Percentiles rank a stretch among this genome's conserved stretches.
phyloP scores from a whole-genome alignment of 1,140 invertebrate species.

The Dreissena polymorpha region DNA sequence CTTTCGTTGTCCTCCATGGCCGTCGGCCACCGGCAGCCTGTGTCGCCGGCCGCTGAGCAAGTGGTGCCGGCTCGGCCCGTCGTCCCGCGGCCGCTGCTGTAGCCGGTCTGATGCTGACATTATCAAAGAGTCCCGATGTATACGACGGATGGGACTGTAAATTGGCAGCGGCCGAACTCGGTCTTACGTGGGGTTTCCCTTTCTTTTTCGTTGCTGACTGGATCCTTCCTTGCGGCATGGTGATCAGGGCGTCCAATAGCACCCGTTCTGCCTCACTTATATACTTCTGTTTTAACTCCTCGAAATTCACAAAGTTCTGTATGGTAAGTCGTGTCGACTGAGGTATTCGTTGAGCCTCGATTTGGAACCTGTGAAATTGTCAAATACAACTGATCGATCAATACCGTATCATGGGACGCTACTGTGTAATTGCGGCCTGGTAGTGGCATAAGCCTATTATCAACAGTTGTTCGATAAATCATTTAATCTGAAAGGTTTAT shows the following conservation, averaged over 20 bases:
- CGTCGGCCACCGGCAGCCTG: conserved; percentile 61
- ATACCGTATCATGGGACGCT: too few relatives aligned
- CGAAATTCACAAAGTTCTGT: conserved; percentile 9
- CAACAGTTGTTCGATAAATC: too few relatives aligned
- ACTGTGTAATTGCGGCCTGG: too few relatives aligned
- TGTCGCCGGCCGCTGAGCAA: conserved; percentile 63
- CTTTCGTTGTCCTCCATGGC: conserved; percentile 51
- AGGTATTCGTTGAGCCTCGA: conserved; percentile 35
- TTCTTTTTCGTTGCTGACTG: conserved; percentile 45
- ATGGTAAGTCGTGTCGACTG: conserved; percentile 15
- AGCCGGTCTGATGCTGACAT: conserved; percentile 65
- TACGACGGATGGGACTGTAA: conserved; percentile 73
- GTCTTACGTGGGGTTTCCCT: conserved; percentile 62
- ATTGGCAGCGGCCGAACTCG: conserved; percentile 74
- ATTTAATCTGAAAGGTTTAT: too few relatives aligned
- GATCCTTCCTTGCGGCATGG: conserved; percentile 45
- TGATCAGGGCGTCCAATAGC: conserved; percentile 27
- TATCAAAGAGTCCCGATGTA: conserved; percentile 67
- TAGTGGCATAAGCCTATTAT: too few relatives aligned
- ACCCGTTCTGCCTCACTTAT: conserved; percentile 26
- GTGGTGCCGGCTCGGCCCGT: conserved; percentile 14
- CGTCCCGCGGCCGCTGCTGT: conserved; percentile 57
- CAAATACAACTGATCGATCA: too few relatives aligned
- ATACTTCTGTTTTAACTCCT: conserved; percentile 42
- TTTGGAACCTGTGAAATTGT: conserved; percentile 28